Evolutionary conservation across 2,113 vertebrate species (phyloP).

Genomic region (Poecile atricapillus): DNA sequence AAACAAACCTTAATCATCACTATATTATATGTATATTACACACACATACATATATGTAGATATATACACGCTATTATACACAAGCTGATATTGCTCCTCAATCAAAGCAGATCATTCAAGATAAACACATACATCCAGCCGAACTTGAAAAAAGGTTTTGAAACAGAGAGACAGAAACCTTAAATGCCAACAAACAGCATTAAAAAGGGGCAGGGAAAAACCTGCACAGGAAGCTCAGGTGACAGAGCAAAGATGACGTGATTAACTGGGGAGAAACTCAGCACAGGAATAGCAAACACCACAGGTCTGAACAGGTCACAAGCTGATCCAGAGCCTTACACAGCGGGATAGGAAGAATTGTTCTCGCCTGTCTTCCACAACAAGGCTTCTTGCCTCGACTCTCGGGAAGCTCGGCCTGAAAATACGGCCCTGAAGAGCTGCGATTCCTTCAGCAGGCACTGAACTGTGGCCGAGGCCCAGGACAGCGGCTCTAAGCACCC

Average conservation of each 20-base stretch:
- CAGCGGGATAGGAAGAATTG: too few relatives aligned
- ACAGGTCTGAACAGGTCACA: neutral
- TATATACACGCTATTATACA: rapidly evolving
- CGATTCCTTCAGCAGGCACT: neutral
- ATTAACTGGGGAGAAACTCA: neutral
- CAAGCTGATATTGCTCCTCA: neutral
- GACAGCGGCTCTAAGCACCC: rapidly evolving
- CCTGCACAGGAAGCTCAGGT: neutral
- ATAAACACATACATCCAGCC: neutral
- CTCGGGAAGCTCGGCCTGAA: neutral
- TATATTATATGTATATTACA: too few relatives aligned
- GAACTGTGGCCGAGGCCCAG: neutral
- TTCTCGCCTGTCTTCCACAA: neutral
- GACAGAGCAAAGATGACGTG: neutral
- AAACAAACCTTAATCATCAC: neutral
- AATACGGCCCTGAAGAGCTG: neutral
- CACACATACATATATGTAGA: too few relatives aligned
- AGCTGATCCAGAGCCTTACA: neutral
- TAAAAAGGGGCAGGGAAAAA: neutral
- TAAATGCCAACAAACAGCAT: neutral
- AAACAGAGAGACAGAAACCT: neutral
- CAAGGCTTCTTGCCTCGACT: neutral
- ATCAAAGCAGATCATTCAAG: neutral
- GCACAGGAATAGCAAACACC: neutral
- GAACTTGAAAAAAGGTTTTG: neutral